phyloP scores from a whole-genome alignment of 2,888 invertebrate genomes.

The Tetragnatha montana region DNA sequence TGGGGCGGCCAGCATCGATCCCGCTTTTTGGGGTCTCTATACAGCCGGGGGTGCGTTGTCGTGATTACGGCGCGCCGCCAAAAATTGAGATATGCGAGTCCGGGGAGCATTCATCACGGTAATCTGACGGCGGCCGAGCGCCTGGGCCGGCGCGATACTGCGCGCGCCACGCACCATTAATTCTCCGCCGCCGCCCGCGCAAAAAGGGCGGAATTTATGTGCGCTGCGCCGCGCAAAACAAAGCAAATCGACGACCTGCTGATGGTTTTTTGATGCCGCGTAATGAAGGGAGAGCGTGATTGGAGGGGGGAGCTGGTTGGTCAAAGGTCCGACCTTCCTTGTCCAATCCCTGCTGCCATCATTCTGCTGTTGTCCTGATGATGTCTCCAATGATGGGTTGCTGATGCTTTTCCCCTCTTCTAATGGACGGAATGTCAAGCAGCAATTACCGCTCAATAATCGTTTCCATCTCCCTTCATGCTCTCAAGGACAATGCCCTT shows the following conservation, averaged over 20 bases:
- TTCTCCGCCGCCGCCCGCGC: slow-evolving; percentile 49
- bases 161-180: slow-evolving; percentile 69
- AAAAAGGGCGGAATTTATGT: slow-evolving; percentile 55
- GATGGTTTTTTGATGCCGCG: slow-evolving; percentile 51
- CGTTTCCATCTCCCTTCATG: too few species aligned
- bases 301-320: neutral
- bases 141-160: slow-evolving; percentile 71
- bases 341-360: too few species aligned
- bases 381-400: too few species aligned
- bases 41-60: slow-evolving; percentile 52
- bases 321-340: neutral
- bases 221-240: neutral
- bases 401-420: too few species aligned
- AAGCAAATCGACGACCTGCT: slow-evolving; percentile 7
- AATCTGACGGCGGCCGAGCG: slow-evolving; percentile 69
- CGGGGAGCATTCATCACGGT: slow-evolving; percentile 71
- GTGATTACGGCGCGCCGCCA: slow-evolving; percentile 69
- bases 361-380: too few species aligned
- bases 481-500: too few species aligned
- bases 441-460: too few species aligned
- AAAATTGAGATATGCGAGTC: slow-evolving; percentile 71
- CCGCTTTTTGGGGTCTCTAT: slow-evolving; percentile 56
- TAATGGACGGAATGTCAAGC: too few species aligned
- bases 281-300: neutral
- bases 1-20: slow-evolving; percentile 52